Evolutionary conservation across 2,888 invertebrate species (phyloP), one percentile per base, ranked within the genome.

Genomic region (Drosophila hamatofila): DNA sequence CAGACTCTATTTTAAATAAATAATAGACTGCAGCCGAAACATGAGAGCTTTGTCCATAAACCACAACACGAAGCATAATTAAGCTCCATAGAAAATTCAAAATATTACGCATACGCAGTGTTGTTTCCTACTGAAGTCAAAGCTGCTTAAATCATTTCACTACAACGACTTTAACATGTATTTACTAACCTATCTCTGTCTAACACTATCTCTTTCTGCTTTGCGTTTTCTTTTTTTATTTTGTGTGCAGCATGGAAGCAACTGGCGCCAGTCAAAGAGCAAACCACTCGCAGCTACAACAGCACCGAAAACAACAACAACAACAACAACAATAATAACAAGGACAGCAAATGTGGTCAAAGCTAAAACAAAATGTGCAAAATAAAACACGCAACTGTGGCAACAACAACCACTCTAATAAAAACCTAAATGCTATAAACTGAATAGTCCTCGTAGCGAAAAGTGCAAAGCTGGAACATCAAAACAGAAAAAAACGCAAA

Each of bases 321-420:
- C 11, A 37, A 48, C 52, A 54, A 49, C 33, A 68, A 51, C 64
- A 78, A 30, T 54, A 65, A 60, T 5, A 23, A 48, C 49, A 49
- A 49, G 35, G 73, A 57, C 72, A 78, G 35, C 54, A 61, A 63
- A 57, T 72, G 83, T 75, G 85, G 83, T 76, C 60, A 55, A n/a
- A 71, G 67, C 80, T 48, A 60, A 65, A 71, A 75, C 74, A 87
- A 84, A 78, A 85, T 85, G 89, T 78, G 73, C 69, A 74, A 75
- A 84, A 88, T 81, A 87, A 88, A 85, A 76, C 78, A 75, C 75
- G 84, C 73, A 59, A 72, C 75, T 69, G 79, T 66, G 81, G 79
- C 69, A 69, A 59, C 70, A 61, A 41, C 35, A 65, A 18, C 55
- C 55, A 55, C 51, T 54, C 37, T 49, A 35, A 49, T 59, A 39